Base-by-base conservation (phyloP, 2,888 invertebrate genomes). In the Neocrepidodera transversa region DNA sequence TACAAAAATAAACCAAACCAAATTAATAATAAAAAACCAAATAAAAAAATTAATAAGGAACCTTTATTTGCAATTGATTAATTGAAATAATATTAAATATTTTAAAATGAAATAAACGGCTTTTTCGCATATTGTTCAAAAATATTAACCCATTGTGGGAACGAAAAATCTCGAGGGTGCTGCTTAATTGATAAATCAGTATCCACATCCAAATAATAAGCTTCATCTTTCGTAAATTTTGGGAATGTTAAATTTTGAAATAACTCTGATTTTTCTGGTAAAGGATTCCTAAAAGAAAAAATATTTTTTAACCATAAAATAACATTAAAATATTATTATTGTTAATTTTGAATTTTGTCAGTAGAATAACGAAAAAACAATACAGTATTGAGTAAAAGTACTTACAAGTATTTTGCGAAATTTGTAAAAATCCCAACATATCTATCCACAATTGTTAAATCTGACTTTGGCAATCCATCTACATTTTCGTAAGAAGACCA, bases 391-490 rank as follows among this genome's bases (percentile, higher is more conserved):
- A 23, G 23, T 23, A 4, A n/a, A 49, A 16, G 23, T 43, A 55
- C 65, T 63, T 58, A 65, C 65, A 63, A 45, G 42, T 53, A 51
- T 49, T 65, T 65, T 5, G 57, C 65, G 48, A 65, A 65, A 50
- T 65, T 63, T 6, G 65, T 58, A 2, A 60, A 43, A 2, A 65
- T 14, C 13, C 43, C 23, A 1, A 61, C 53, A 17, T 63, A 65
- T 13, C 63, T 28, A 7, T 61, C 43, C 6, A 63, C 23, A n/a
- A 59, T 57, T 47, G 7, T 35, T 6, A 58, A 38, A 40, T 65
- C 65, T 7, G 55, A 28, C 8, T 32, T 48, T 1, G 55, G 55
- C 23, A 58, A 48, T 6, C 6, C 8, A 7, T 49, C 20, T 7
- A 54, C 40, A 20, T 7, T 51, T 16, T 28, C 23, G 11, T 53